These are phyloP conservation scores for Acipenser ruthenus DNA, from an alignment of 2,797 vertebrate genomes.

Conservation along the genomic window DNA sequence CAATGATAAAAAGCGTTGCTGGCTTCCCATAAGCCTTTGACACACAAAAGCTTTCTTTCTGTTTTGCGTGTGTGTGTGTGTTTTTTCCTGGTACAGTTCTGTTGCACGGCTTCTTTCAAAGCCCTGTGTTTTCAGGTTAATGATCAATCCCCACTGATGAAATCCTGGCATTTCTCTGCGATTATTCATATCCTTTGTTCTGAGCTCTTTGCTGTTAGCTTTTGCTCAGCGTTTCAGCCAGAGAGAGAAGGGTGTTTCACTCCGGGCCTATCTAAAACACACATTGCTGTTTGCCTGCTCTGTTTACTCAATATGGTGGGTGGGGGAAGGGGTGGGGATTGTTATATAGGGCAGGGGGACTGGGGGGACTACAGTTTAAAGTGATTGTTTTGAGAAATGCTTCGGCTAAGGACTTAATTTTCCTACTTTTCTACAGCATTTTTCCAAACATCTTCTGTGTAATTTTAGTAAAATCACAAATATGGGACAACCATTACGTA, in stretches of 20 bases:
- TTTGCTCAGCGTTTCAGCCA: slow-evolving; percentile 45
- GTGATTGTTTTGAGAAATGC: too few species aligned
- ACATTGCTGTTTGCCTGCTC: slow-evolving; percentile 29
- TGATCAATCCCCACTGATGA: slow-evolving; percentile 41
- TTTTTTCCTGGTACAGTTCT: slow-evolving; percentile 35
- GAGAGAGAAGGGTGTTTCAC: slow-evolving; percentile 35
- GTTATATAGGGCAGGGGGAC: background rate
- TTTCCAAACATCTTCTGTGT: too few species aligned
- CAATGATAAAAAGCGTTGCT: too few species aligned
- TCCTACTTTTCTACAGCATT: too few species aligned
- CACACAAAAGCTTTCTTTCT: too few species aligned
- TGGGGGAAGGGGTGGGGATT: slow-evolving; percentile 21
- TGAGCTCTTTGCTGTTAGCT: slow-evolving; percentile 56
- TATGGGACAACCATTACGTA: too few species aligned
- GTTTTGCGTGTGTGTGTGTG: background rate
- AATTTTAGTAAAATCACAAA: too few species aligned
- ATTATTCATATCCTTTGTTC: slow-evolving; percentile 72
- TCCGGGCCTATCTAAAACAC: slow-evolving; percentile 35
- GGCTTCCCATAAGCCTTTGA: too few species aligned
- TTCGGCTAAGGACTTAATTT: too few species aligned
- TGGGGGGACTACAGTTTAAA: too few species aligned
- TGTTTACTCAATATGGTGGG: slow-evolving; percentile 37
- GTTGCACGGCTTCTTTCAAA: slow-evolving; percentile 15
- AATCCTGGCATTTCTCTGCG: slow-evolving; percentile 65
- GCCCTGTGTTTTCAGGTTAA: slow-evolving; percentile 44